Evolutionary conservation across 1,140 invertebrate genomes (phyloP).

Genomic region (Drosophila varians): DNA sequence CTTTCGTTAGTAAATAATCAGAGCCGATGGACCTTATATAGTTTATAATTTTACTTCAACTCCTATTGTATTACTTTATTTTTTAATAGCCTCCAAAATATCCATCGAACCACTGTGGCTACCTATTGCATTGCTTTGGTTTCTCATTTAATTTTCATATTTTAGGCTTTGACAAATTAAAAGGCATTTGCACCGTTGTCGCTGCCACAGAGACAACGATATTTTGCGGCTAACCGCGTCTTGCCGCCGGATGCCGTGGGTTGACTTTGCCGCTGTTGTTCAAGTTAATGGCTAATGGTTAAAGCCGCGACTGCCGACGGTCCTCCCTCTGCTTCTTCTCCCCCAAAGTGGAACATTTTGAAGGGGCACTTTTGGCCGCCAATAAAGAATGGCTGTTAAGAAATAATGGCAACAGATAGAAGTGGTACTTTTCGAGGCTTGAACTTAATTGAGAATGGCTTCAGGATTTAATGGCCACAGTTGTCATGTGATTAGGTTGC

Average conservation of each 20-base stretch:
- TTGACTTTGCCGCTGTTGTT: conserved; percentile 14
- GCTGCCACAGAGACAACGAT: conserved; percentile 62
- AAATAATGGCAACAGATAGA: conserved; percentile 31
- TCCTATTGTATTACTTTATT: neutral
- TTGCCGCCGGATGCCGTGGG: conserved; percentile 77
- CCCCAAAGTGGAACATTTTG: conserved; percentile 13
- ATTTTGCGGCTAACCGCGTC: conserved; percentile 75
- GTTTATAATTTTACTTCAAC: no score
- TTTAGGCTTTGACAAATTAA: conserved; percentile 82
- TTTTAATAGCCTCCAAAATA: neutral
- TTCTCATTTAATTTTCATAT: conserved; percentile 82
- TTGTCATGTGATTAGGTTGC: conserved; percentile 11
- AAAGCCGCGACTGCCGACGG: conserved; percentile 26
- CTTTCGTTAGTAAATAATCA: no score
- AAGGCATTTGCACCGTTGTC: conserved; percentile 79
- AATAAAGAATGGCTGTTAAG: conserved; percentile 39
- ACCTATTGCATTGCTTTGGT: conserved; percentile 61
- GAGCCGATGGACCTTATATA: no score
- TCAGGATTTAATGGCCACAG: conserved; percentile 16
- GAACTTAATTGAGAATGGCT: conserved; percentile 26
- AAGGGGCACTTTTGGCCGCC: conserved; percentile 23
- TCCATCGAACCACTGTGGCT: conserved; percentile 44
- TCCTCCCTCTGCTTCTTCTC: neutral
- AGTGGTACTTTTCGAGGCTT: conserved; percentile 20
- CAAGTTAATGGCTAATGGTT: conserved; percentile 74